Percentiles rank a stretch among this genome's conserved stretches.
Conservation (phyloP, 2,888 invertebrate genomes). For the Rotaria magnacalcarata region DNA sequence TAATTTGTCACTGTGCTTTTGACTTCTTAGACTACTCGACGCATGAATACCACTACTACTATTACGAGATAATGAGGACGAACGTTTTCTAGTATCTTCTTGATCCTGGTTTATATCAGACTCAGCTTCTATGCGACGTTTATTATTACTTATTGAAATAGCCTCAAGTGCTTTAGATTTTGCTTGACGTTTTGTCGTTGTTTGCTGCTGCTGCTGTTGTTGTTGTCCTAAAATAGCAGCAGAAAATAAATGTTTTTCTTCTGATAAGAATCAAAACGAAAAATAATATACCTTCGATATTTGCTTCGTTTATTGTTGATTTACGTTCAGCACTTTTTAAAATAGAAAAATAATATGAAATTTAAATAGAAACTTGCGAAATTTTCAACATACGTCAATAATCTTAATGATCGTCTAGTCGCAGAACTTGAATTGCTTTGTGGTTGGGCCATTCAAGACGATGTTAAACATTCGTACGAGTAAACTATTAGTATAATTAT, state of each 20-base stretch:
- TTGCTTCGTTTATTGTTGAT: not conserved
- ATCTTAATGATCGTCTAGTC: constrained; percentile 19
- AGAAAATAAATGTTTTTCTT: not conserved
- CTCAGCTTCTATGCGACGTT: not conserved
- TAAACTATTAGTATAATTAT: not conserved
- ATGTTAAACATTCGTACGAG: constrained; percentile 2
- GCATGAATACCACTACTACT: not conserved
- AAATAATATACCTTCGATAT: not conserved
- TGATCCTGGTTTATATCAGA: not conserved
- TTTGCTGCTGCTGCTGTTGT: not conserved
- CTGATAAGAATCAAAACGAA: not conserved
- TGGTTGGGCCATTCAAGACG: not conserved
- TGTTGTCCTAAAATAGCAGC: not conserved
- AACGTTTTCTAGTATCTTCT: not conserved
- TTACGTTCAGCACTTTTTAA: not conserved
- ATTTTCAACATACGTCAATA: not conserved
- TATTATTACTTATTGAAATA: not conserved
- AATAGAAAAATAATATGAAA: too few species aligned
- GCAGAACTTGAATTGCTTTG: not conserved
- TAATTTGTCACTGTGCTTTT: not conserved
- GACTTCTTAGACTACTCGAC: not conserved
- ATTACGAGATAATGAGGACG: not conserved
- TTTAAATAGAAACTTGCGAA: not conserved
- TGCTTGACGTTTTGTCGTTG: not conserved
- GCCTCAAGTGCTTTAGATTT: constrained; percentile 15